Evolutionary conservation across 2,113 vertebrate genomes (phyloP).

Genomic region (Trematomus loennbergii): DNA sequence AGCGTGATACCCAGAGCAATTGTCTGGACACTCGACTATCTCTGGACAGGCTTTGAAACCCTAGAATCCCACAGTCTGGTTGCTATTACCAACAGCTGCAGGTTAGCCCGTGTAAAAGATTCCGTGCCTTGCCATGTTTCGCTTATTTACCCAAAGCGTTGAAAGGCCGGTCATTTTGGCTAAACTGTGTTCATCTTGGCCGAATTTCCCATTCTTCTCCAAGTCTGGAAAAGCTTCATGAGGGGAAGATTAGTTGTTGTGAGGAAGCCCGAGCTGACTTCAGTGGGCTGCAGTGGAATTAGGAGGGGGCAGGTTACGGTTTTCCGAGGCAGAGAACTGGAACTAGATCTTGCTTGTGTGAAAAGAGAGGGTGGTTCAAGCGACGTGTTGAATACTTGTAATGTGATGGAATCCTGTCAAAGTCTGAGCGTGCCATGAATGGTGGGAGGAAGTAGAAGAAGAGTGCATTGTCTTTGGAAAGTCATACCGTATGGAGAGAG

Average conservation of each 20-base stretch:
- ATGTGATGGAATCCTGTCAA: slow-evolving; percentile 56
- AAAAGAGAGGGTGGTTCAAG: slow-evolving; percentile 48
- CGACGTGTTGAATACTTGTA: slow-evolving; percentile 60
- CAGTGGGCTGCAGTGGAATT: slow-evolving; percentile 70
- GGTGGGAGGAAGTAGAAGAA: slow-evolving; percentile 61
- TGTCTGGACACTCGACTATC: slow-evolving; percentile 36
- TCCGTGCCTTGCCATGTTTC: slow-evolving; percentile 41
- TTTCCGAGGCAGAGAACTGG: slow-evolving; percentile 56
- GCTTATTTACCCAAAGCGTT: slow-evolving; percentile 41
- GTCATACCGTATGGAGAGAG: slow-evolving; percentile 3
- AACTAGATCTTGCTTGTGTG: slow-evolving; percentile 57
- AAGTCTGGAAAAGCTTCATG: slow-evolving; percentile 39
- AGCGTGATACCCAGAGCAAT: slow-evolving; percentile 59
- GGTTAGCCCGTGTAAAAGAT: slow-evolving; percentile 33
- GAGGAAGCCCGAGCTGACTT: slow-evolving; percentile 35
- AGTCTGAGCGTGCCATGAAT: slow-evolving; percentile 40
- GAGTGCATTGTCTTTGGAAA: slow-evolving; percentile 60
- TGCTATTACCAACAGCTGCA: slow-evolving; percentile 50
- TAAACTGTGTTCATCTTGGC: slow-evolving; percentile 54
- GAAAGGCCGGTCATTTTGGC: slow-evolving; percentile 47
- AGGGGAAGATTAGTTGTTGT: slow-evolving; percentile 49
- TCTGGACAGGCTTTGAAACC: slow-evolving; percentile 30
- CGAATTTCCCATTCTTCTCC: slow-evolving; percentile 18
- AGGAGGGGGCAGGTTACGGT: slow-evolving; percentile 48
- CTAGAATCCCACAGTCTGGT: slow-evolving; percentile 38